These are phyloP conservation scores for Drosophila kuntzei DNA, from an alignment of 2,888 invertebrate species.

Conservation along the genomic window DNA sequence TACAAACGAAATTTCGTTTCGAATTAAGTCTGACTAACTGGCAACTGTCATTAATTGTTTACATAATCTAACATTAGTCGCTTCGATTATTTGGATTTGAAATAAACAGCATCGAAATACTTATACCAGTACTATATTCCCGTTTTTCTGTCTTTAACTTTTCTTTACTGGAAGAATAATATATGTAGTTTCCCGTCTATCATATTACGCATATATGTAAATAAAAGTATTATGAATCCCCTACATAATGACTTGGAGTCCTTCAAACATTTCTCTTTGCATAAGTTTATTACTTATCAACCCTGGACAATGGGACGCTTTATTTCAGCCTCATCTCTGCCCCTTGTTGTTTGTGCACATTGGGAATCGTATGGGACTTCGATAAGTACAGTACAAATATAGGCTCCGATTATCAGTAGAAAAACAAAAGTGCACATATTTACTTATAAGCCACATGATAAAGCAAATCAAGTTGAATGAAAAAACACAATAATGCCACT, in stretches of 20 bases:
- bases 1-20: conserved; percentile 22
- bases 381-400: conserved; percentile 18
- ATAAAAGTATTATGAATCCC: not conserved
- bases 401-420: conserved; percentile 44
- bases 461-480: conserved; percentile 15
- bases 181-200: not conserved
- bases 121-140: too few species aligned
- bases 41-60: not conserved
- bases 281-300: conserved; percentile 19
- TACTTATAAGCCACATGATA: conserved; percentile 30
- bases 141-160: too few species aligned
- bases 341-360: conserved; percentile 22
- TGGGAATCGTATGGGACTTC: conserved; percentile 12
- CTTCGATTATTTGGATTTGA: not conserved
- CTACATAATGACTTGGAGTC: not conserved
- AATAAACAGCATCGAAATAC: too few species aligned
- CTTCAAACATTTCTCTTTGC: not conserved
- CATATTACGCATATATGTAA: too few species aligned
- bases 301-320: not conserved
- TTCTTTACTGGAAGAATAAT: not conserved
- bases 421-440: conserved; percentile 45
- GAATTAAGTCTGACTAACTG: not conserved
- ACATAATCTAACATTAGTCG: not conserved
- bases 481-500: conserved; percentile 4
- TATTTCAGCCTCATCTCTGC: conserved; percentile 24